Percentiles rank a stretch among this genome's conserved stretches.
Conservation (phyloP, 1,140 invertebrate species). For the Chelonus insularis region DNA sequence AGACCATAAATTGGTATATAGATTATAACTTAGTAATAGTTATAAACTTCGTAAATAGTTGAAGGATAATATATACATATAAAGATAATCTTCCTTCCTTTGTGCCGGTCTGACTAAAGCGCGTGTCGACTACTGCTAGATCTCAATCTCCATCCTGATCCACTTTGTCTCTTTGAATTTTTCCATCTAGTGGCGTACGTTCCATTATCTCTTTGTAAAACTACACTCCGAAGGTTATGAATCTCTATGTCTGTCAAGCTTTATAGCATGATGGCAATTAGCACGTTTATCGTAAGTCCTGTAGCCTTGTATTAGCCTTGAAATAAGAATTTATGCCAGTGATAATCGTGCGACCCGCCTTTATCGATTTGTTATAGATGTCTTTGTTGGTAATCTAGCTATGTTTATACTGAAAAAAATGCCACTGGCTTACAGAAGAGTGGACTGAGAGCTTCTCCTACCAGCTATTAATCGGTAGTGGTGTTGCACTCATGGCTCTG, state of each 20-base stretch:
- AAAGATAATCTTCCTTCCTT: too few relatives aligned
- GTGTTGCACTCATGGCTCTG: constrained; percentile 66
- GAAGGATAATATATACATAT: too few relatives aligned
- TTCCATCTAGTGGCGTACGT: too few relatives aligned
- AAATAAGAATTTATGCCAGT: constrained; percentile 17
- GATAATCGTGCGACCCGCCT: constrained; percentile 8
- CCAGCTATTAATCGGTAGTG: constrained; percentile 61
- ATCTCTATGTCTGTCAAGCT: constrained; percentile 14
- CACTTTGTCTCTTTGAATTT: too few relatives aligned
- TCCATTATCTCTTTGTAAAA: background rate
- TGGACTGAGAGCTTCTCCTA: constrained; percentile 57
- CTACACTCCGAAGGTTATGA: background rate
- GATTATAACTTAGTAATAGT: too few relatives aligned
- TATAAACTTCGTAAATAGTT: too few relatives aligned
- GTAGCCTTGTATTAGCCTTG: background rate
- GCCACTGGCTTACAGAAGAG: constrained; percentile 43
- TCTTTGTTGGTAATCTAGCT: background rate
- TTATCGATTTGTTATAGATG: constrained; percentile 7
- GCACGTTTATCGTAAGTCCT: constrained; percentile 12
- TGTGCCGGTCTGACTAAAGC: too few relatives aligned
- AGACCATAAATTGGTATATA: too few relatives aligned
- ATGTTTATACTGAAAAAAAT: background rate
- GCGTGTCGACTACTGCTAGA: too few relatives aligned
- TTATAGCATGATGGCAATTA: constrained; percentile 18
- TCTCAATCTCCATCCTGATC: too few relatives aligned